Evolutionary conservation across 2,797 vertebrate genomes (phyloP).

Genomic region (Thunnus albacares): DNA sequence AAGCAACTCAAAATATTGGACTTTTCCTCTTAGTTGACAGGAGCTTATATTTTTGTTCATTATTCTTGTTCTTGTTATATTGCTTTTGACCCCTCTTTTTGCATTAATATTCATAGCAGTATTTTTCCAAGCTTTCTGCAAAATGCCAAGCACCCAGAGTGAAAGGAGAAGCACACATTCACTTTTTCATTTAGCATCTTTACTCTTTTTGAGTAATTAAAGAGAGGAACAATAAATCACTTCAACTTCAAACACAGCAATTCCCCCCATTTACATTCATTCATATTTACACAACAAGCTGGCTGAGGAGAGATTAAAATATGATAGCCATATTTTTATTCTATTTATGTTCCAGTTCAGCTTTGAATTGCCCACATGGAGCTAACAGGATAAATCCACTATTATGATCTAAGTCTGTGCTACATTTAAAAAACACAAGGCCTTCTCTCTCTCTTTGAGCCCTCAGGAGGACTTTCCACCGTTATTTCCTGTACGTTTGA

Average conservation of each 20-base stretch:
- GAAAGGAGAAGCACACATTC: too few species aligned
- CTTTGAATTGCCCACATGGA: slow-evolving; percentile 26
- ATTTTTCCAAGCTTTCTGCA: not conserved
- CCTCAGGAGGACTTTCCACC: slow-evolving; percentile 22
- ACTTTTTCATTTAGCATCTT: not conserved
- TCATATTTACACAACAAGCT: slow-evolving; percentile 15
- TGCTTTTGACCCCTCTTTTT: not conserved
- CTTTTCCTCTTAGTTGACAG: not conserved
- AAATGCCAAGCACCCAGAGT: not conserved
- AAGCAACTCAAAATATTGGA: too few species aligned
- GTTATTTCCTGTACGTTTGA: slow-evolving; percentile 12
- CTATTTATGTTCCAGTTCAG: not conserved
- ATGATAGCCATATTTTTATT: slow-evolving; percentile 33
- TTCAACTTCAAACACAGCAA: not conserved
- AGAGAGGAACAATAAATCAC: not conserved
- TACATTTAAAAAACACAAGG: not conserved
- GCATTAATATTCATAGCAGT: not conserved
- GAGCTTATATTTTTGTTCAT: not conserved
- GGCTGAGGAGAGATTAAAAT: slow-evolving; percentile 17
- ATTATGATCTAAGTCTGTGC: slow-evolving; percentile 2
- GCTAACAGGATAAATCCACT: slow-evolving; percentile 30
- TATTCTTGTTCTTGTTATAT: not conserved
- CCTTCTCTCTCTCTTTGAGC: not conserved
- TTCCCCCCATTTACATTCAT: slow-evolving; percentile 3
- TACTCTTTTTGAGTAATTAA: slow-evolving; percentile 1